Base-by-base conservation (phyloP, 2,797 vertebrate genomes). In the Pachyuromys duprasi region DNA sequence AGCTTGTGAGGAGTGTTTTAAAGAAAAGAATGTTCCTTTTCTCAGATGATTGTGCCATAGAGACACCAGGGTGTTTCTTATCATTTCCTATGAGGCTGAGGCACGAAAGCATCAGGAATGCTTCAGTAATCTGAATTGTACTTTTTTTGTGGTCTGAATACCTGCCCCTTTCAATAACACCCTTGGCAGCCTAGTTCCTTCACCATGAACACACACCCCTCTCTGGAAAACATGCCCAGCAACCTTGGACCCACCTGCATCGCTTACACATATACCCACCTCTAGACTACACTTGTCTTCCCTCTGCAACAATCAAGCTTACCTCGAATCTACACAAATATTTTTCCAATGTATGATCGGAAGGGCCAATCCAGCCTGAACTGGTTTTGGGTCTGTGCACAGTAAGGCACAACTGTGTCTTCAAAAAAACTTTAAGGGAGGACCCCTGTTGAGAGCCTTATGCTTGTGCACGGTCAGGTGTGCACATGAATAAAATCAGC, bases 1-100 rank as follows among this genome's bases (percentile, higher is more conserved):
- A 31, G 2, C 57, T 75, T 69, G 78, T 86, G 57, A 33, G 22
- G 74, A 78, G n/a, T 33, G 0, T 9, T 63, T 17, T 11, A 63
- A 62, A 22, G 13, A 20, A 15, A 20, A 0, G 3, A 9, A 31
- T 9, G 33, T 8, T 53, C 33, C 72, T 75, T 76, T 49, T n/a
- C 36, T 92, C 86, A 28, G 24, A 57, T 0, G 42, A 22, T 20
- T 53, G 45, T 36, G 22, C 5, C n/a, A 8, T 4, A 2, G 13
- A 33, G 60, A 49, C 20, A 57, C 42, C 0, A 0, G 5, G 2
- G 39, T 18, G 31, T 3, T 3, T 12, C 17, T 36, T 28, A 1
- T 36, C 79, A 33, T 69, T 81, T 79, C 1, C 3, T 33, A 31
- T 84, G 0, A 0, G 4, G 17, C 39, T 39, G 26, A 72, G 67